Base-by-base conservation (phyloP, 2,888 invertebrate species). In the Coenonympha glycerion region DNA sequence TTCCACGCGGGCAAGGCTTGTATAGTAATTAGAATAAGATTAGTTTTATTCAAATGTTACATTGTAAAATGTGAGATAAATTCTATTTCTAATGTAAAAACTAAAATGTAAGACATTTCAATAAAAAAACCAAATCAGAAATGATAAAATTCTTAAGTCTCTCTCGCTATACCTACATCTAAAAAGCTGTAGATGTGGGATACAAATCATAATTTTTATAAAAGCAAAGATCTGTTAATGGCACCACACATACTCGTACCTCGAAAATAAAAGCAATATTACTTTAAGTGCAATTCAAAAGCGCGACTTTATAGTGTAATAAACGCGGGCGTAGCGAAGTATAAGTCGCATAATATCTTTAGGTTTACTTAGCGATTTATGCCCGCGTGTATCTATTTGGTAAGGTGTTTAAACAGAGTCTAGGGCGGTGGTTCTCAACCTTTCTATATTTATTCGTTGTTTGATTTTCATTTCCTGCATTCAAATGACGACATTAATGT, bases 331-430 rank as follows among this genome's bases (percentile, higher is more conserved):
- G 42, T 51, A 47, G 30, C 49, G 42, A 50, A 52, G 54, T 54
- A 42, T 51, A 52, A 47, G 50, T 51, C 47, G 33, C 42, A 53
- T 49, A 51, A 52, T 57, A 57, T 53, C 54, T 53, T 49, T 26
- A 41, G 50, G 53, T 57, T 58, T 53, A 60, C 55, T 60, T 62
- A 60, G 62, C 62, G 64, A 66, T 61, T 63, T 60, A 61, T 60
- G 60, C 63, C 56, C 59, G 59, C 57, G 60, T 61, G 59, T 58
- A 59, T 60, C 53, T 62, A 61, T 66, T 64, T 62, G 61, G 61
- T 33, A 60, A 62, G 63, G 62, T 62, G 63, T 65, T 66, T 65
- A 61, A 63, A 65, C 61, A 57, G 54, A 51, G 57, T 33, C 34
- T 45, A 45, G 26, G 6, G 11, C 34, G n/a, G 9, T 22, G 45